Evolutionary conservation across 2,113 vertebrate genomes (phyloP).

Genomic region (Isurus oxyrinchus): DNA sequence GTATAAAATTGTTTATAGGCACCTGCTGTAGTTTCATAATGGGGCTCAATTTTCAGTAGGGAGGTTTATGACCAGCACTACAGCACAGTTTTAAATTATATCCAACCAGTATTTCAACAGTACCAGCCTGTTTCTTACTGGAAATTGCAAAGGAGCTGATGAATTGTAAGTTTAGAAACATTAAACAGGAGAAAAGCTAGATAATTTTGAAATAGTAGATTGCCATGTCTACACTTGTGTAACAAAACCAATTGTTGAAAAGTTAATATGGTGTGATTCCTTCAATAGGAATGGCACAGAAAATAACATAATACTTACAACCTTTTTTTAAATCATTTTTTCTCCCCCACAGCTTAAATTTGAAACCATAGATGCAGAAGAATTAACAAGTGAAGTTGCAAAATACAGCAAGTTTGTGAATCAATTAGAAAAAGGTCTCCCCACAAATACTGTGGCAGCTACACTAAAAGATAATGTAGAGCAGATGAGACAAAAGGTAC

Average conservation of each 20-base stretch:
- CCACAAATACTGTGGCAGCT: slow-evolving; percentile 61
- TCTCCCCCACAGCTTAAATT: slow-evolving; percentile 58
- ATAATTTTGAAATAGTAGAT: neutral
- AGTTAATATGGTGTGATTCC: neutral
- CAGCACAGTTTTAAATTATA: neutral
- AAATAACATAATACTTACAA: neutral
- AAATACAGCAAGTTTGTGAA: slow-evolving; percentile 65
- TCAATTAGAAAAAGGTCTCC: slow-evolving; percentile 72
- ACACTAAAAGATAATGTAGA: slow-evolving; percentile 66
- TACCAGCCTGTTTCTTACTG: neutral
- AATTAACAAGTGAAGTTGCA: slow-evolving; percentile 59
- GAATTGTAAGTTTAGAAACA: neutral
- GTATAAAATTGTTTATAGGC: neutral
- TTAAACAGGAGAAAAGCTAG: neutral
- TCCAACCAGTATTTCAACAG: neutral
- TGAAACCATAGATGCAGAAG: slow-evolving; percentile 63
- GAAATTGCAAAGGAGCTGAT: neutral
- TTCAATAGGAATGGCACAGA: neutral
- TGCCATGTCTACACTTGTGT: neutral
- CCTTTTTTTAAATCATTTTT: neutral
- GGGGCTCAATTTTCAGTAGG: neutral
- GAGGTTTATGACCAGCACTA: neutral
- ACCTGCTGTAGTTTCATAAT: neutral
- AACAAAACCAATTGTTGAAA: neutral
- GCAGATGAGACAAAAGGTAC: slow-evolving; percentile 67